phyloP scores from a whole-genome alignment of 2,888 invertebrate species.

The Amiota mariae region DNA sequence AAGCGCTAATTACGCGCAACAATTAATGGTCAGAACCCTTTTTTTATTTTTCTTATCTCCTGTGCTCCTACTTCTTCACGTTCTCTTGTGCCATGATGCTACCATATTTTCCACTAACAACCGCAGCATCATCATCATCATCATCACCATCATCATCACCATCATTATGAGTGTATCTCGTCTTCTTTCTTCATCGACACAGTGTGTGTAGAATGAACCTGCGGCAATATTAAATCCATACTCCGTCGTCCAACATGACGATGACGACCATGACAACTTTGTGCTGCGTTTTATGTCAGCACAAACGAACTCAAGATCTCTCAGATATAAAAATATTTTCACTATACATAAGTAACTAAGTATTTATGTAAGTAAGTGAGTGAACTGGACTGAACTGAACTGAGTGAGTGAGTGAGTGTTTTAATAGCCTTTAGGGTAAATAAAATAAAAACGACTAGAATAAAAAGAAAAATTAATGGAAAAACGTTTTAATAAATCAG shows the following conservation, averaged over 20 bases:
- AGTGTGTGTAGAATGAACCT: too few relatives aligned
- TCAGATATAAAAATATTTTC: background rate
- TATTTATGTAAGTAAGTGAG: slow-evolving; percentile 40
- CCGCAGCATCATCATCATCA: too few relatives aligned
- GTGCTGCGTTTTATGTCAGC: background rate
- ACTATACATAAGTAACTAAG: slow-evolving; percentile 9
- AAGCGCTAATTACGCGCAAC: slow-evolving; percentile 27
- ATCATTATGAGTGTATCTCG: too few relatives aligned
- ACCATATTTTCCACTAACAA: too few relatives aligned
- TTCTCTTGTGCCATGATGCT: too few relatives aligned
- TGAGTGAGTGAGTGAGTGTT: slow-evolving; percentile 50
- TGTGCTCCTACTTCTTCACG: too few relatives aligned
- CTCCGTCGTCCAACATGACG: background rate
- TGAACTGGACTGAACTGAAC: too few relatives aligned
- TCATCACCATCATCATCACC: too few relatives aligned
- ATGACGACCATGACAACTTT: too few relatives aligned
- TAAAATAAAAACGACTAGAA: too few relatives aligned
- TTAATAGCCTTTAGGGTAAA: slow-evolving; percentile 65
- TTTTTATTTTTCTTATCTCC: background rate
- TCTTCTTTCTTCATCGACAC: too few relatives aligned
- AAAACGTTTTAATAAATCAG: slow-evolving; percentile 67
- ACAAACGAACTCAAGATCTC: background rate
- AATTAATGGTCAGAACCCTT: slow-evolving; percentile 21
- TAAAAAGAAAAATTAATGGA: slow-evolving; percentile 59
- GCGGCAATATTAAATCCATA: slow-evolving; percentile 1